These are phyloP conservation scores for Micromussa lordhowensis DNA, from an alignment of 92 coral and sea anemone species.

Conservation along the genomic window DNA sequence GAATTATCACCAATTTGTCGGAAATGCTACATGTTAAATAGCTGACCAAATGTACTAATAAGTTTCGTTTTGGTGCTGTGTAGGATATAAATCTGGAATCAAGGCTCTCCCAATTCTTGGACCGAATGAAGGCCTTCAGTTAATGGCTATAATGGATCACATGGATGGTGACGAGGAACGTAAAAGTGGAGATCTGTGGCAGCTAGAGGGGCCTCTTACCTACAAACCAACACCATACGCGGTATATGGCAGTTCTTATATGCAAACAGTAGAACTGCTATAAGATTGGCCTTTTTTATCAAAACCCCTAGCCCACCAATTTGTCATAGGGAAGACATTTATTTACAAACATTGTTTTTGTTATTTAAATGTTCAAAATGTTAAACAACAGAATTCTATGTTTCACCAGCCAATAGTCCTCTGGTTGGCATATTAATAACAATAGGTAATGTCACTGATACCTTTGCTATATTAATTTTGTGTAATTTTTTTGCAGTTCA, in stretches of 20 bases:
- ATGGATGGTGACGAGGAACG: constrained; percentile 82
- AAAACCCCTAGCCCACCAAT: too few species aligned
- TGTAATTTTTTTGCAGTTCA: constrained; percentile 53
- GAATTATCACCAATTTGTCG: background rate
- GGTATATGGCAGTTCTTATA: constrained; percentile 56
- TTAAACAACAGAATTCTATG: too few species aligned
- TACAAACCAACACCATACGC: constrained; percentile 90
- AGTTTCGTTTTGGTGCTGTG: background rate
- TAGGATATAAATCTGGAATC: constrained; percentile 61
- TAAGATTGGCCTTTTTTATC: background rate
- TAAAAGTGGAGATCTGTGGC: constrained; percentile 96
- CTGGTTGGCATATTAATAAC: too few species aligned
- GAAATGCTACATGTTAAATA: background rate
- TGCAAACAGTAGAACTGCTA: background rate
- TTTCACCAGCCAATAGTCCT: too few species aligned
- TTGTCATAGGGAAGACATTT: too few species aligned
- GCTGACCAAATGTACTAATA: background rate
- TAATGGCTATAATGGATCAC: constrained; percentile 82
- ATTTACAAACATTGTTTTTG: too few species aligned
- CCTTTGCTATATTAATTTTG: too few species aligned
- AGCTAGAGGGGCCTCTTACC: constrained; percentile 90
- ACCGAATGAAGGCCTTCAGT: constrained; percentile 79
- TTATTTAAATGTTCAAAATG: too few species aligned
- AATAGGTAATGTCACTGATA: too few species aligned
- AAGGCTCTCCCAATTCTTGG: constrained; percentile 82